phyloP scores from a whole-genome alignment of 1,140 invertebrate genomes.

The Drosophila sp. region DNA sequence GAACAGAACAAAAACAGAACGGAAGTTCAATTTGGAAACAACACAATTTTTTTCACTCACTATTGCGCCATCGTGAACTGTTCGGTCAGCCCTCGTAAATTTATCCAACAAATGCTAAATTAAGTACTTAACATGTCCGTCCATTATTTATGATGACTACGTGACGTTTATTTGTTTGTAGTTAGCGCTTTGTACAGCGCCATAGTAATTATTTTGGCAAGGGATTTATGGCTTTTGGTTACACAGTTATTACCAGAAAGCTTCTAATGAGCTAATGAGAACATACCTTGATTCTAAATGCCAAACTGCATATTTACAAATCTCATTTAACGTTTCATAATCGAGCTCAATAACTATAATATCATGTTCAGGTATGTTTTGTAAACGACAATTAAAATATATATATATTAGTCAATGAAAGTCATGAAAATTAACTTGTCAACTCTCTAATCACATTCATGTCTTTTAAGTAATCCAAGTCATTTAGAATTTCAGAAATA shows the following conservation, averaged over 20 bases:
- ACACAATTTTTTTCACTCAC: too few species aligned
- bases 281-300: slow-evolving; percentile 2
- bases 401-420: too few species aligned
- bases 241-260: neutral
- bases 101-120: neutral
- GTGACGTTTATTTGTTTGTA: slow-evolving; percentile 33
- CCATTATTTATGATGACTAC: slow-evolving; percentile 29
- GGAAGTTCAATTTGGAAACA: too few species aligned
- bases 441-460: too few species aligned
- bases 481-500: too few species aligned
- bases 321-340: neutral
- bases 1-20: slow-evolving; percentile 17
- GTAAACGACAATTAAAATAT: too few species aligned
- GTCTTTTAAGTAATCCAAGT: too few species aligned
- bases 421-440: too few species aligned
- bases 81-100: neutral
- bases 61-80: neutral
- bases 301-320: neutral
- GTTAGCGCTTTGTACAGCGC: slow-evolving; percentile 1
- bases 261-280: slow-evolving; percentile 11
- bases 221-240: slow-evolving; percentile 6
- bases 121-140: slow-evolving; percentile 26
- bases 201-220: slow-evolving; percentile 9
- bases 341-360: too few species aligned
- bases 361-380: too few species aligned